Percentiles rank a stretch among this genome's conserved stretches.
Evolutionary conservation across 2,113 vertebrate species (phyloP).

Genomic region (Engraulis encrasicolus): DNA sequence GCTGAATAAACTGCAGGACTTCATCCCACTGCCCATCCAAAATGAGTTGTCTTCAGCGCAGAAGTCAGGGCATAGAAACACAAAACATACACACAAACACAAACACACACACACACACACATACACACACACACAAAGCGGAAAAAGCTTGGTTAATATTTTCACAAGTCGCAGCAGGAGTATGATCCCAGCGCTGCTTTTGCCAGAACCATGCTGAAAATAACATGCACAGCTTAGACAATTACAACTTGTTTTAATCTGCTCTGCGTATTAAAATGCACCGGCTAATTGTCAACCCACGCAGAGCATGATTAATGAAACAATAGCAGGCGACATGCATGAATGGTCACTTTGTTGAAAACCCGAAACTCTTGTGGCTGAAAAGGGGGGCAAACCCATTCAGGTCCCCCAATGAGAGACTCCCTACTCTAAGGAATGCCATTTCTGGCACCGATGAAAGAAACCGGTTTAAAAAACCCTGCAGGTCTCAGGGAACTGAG

Average conservation of each 20-base stretch:
- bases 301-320: not conserved
- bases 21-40: slow-evolving; percentile 99
- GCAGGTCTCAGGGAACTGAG: not conserved
- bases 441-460: not conserved
- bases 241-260: not conserved
- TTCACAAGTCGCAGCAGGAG: no score
- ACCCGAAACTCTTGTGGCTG: not conserved
- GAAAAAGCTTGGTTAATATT: no score
- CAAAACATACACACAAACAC: no score
- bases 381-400: not conserved
- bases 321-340: not conserved
- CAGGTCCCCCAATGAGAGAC: not conserved
- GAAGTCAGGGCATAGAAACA: slow-evolving; percentile 54
- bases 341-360: not conserved
- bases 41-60: slow-evolving; percentile 94
- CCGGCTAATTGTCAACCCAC: not conserved
- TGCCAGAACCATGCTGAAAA: not conserved
- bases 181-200: no score
- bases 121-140: no score
- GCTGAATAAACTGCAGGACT: slow-evolving; percentile 98
- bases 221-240: not conserved
- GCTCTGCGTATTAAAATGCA: not conserved
- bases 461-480: not conserved
- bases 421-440: not conserved
- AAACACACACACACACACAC: no score